Base-by-base conservation (phyloP, 2,797 vertebrate species). In the Denticeps clupeoides region DNA sequence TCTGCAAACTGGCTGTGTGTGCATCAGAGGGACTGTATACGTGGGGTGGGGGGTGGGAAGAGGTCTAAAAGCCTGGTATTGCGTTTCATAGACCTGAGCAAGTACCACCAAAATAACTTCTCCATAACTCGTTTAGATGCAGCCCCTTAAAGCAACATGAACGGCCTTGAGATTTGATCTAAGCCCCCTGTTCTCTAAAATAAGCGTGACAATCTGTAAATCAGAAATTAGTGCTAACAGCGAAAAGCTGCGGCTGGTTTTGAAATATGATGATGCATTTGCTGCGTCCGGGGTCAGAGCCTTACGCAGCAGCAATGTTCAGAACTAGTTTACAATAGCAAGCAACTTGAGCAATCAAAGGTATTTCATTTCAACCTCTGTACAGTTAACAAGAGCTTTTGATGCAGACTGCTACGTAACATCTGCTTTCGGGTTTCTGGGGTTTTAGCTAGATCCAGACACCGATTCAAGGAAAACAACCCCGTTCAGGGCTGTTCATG, bases 151-250 rank as follows among this genome's bases (percentile, higher is more conserved):
- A 47, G 48, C 51, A 48, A 45, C 56, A 62, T 65, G 60, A 63
- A 56, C 59, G 53, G 57, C 28, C 26, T 37, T 47, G 69, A 57
- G 64, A 73, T 68, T 52, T 49, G 59, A 76, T 71, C 63, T 64
- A 53, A 45, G 65, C 56, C 37, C 54, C 42, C 50, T 52, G 45
- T 49, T 63, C 62, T 64, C 58, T 45, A 77, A 81, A 77, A 69
- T 70, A 77, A 71, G 66, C 72, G 75, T 76, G 75, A 77, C 73
- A 79, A 78, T 80, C 75, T 74, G 72, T 72, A 80, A 81, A 78
- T 80, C 74, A 76, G 59, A 78, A 81, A 82, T 82, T 82, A 82
- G 76, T 61, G 62, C 41, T 60, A 75, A 78, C 69, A 80, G 74
- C 64, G 48, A 58, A 55, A 70, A 72, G 63, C 62, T 73, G 62